These are phyloP conservation scores for Oophaga sylvatica DNA, from an alignment of 2,797 vertebrate species.

Conservation along the genomic window DNA sequence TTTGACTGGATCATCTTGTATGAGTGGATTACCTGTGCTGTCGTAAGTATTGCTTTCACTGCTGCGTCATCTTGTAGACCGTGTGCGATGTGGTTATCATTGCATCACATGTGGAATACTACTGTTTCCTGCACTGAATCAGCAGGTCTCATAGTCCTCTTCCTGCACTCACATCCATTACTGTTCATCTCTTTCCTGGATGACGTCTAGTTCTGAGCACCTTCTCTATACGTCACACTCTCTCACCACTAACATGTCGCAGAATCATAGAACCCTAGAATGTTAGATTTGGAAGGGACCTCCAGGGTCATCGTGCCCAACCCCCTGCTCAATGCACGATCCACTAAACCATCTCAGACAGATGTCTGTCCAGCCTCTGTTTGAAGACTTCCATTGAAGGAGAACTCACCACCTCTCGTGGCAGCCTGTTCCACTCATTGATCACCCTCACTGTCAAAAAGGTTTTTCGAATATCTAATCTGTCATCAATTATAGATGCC, in stretches of 20 bases:
- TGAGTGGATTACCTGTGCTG: neutral
- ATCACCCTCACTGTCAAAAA: too few relatives aligned
- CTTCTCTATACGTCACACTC: neutral
- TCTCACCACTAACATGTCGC: neutral
- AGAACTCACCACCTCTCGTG: too few relatives aligned
- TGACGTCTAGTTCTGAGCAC: neutral
- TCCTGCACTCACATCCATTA: constrained; percentile 41
- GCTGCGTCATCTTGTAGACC: constrained; percentile 19
- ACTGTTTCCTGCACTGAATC: constrained; percentile 49
- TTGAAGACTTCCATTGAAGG: too few relatives aligned
- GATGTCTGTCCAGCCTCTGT: too few relatives aligned
- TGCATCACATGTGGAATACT: constrained; percentile 1
- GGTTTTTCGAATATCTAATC: too few relatives aligned
- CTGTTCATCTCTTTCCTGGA: constrained; percentile 42
- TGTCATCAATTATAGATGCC: neutral
- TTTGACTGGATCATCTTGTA: neutral
- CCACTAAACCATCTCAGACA: too few relatives aligned
- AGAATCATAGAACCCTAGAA: too few relatives aligned
- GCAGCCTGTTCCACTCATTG: too few relatives aligned
- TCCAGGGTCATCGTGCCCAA: too few relatives aligned
- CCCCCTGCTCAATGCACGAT: too few relatives aligned
- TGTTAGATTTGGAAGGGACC: too few relatives aligned
- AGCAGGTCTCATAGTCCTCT: neutral
- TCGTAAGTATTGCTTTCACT: neutral
- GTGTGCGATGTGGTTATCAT: constrained; percentile 25